Evolutionary conservation across 1,140 invertebrate genomes (phyloP).

Genomic region (Heliconius eleuchia): DNA sequence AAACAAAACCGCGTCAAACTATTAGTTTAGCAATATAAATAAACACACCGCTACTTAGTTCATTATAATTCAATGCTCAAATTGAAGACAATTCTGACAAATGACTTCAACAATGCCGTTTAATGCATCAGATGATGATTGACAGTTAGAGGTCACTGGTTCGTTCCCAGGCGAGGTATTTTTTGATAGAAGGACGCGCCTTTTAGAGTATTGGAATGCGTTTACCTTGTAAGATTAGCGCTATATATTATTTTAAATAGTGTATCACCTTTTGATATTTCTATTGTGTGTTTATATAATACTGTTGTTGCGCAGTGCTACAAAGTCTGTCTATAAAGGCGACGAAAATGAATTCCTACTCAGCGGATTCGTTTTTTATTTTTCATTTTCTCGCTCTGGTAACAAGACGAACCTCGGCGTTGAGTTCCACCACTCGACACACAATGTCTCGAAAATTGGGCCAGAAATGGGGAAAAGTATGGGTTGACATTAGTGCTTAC

Average conservation of each 20-base stretch:
- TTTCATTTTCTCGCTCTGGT: not conserved
- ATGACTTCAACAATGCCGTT: constrained; percentile 26
- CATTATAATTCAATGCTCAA: constrained; percentile 11
- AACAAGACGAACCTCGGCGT: not conserved
- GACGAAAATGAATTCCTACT: not conserved
- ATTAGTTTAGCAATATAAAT: not conserved
- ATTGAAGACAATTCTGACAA: constrained; percentile 21
- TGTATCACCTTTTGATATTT: constrained; percentile 6
- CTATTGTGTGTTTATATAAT: not conserved
- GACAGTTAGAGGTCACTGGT: constrained; percentile 39
- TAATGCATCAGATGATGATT: constrained; percentile 30
- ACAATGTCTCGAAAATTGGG: not conserved
- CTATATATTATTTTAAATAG: not conserved
- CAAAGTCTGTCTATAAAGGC: not conserved
- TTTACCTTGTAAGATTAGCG: not conserved
- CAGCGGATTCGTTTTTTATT: too few species aligned
- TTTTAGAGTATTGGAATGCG: constrained; percentile 24
- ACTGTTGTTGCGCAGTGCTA: not conserved
- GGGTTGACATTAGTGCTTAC: not conserved
- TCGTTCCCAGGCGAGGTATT: constrained; percentile 36
- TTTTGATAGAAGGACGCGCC: constrained; percentile 29
- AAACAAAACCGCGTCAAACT: not conserved
- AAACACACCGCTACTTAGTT: not conserved
- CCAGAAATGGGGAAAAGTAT: not conserved
- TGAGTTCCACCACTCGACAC: not conserved